Percentiles rank a stretch among this genome's conserved stretches.
Conservation (phyloP, 2,113 vertebrate genomes). For the Pluvianellus socialis region DNA sequence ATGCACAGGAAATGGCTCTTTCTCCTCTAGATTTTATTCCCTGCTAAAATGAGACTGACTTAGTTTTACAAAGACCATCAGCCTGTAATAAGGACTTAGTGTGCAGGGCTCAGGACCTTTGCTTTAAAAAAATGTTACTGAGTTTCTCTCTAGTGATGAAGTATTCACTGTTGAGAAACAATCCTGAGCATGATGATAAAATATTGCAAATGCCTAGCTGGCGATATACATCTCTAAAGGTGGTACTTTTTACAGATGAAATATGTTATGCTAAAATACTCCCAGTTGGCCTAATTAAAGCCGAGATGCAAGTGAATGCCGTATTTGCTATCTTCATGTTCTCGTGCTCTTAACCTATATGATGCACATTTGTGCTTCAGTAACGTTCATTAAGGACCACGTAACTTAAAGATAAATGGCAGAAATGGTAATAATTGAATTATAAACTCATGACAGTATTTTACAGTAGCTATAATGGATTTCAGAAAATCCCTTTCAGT, state of each 20-base stretch:
- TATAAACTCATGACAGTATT: conserved; percentile 9
- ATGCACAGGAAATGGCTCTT: neutral
- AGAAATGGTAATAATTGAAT: neutral
- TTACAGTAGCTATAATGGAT: neutral
- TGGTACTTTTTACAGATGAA: conserved; percentile 43
- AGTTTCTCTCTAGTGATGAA: neutral
- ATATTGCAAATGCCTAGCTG: conserved; percentile 10
- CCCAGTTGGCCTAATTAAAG: conserved; percentile 63
- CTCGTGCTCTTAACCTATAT: conserved; percentile 13
- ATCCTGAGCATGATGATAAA: neutral
- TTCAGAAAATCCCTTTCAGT: neutral
- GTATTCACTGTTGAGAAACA: neutral
- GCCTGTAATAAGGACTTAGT: neutral
- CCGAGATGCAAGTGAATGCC: neutral
- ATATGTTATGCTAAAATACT: conserved; percentile 31
- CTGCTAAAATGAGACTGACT: neutral
- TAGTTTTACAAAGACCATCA: neutral
- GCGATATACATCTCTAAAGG: conserved; percentile 7
- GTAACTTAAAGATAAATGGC: conserved; percentile 7
- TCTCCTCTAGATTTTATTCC: neutral
- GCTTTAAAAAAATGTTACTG: neutral
- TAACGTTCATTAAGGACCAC: conserved; percentile 15
- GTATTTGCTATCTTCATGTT: neutral
- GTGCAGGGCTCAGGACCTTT: neutral
- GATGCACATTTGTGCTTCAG: neutral